A percentile compares a stretch with the other conserved stretches of the same genome.
These are phyloP conservation scores for Peromyscus nudipes DNA, from an alignment of 2,797 vertebrate species.

Conservation along the genomic window DNA sequence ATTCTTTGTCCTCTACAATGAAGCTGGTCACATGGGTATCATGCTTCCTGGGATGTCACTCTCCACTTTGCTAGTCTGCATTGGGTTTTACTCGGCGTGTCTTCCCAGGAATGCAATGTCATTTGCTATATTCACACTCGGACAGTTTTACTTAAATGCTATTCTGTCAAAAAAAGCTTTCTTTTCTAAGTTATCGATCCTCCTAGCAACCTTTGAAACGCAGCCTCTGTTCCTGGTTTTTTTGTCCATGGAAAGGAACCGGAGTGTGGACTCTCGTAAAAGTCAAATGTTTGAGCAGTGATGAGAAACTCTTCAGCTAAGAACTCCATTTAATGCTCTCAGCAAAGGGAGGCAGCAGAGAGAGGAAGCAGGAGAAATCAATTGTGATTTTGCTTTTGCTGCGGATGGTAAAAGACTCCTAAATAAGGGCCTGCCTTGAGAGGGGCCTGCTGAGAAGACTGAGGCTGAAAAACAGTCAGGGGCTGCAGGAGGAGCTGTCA, in stretches of 20 bases:
- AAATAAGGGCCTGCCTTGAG: slow-evolving; percentile 37
- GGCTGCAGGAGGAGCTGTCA: slow-evolving; percentile 36
- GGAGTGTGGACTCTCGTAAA: background rate
- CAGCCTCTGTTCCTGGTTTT: background rate
- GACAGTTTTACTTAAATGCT: background rate
- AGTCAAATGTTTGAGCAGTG: background rate
- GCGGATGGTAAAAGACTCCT: slow-evolving; percentile 41
- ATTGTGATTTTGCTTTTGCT: slow-evolving; percentile 75
- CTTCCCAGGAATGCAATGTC: background rate
- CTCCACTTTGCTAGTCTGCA: background rate
- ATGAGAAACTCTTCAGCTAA: slow-evolving; percentile 31
- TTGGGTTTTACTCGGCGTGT: background rate
- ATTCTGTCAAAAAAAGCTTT: background rate
- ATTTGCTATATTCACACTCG: slow-evolving; percentile 9
- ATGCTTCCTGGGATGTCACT: background rate
- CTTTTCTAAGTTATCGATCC: background rate
- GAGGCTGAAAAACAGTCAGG: background rate
- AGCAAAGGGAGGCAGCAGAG: slow-evolving; percentile 30
- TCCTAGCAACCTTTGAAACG: background rate
- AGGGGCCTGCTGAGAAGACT: slow-evolving; percentile 71
- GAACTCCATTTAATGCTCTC: slow-evolving; percentile 46
- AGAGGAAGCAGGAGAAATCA: slow-evolving; percentile 64
- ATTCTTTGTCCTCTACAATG: background rate
- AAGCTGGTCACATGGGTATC: slow-evolving; percentile 22
- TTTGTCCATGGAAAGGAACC: background rate